phyloP scores from a whole-genome alignment of 1,140 invertebrate species.

The Venustaconcha ellipsiformis region DNA sequence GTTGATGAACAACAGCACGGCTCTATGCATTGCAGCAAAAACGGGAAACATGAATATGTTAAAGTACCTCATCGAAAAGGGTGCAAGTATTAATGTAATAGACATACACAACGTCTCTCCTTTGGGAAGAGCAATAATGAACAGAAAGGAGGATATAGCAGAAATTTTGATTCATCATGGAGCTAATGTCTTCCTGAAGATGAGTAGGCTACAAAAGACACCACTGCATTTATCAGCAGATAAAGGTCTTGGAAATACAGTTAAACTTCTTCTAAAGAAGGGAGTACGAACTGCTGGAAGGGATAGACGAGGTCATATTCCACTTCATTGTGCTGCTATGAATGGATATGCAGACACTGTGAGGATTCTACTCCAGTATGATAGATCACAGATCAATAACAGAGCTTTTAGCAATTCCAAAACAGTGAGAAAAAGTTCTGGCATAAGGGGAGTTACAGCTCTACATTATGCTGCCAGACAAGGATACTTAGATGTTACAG shows the following conservation, averaged over 20 bases:
- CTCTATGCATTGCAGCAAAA: no score
- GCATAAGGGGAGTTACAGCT: slow-evolving; percentile 15
- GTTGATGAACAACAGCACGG: no score
- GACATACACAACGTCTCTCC: no score
- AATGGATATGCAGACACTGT: slow-evolving; percentile 11
- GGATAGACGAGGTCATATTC: slow-evolving; percentile 23
- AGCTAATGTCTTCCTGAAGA: neutral
- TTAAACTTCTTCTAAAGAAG: slow-evolving; percentile 2
- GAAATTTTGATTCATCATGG: no score
- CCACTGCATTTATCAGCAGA: slow-evolving; percentile 12
- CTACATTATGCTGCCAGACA: slow-evolving; percentile 22
- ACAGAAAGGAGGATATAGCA: no score
- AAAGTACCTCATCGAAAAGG: no score
- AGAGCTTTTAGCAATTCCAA: slow-evolving; percentile 10
- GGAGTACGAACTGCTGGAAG: slow-evolving; percentile 1
- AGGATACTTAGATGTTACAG: slow-evolving; percentile 5
- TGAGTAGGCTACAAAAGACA: slow-evolving; percentile 1
- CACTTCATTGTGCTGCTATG: slow-evolving; percentile 22
- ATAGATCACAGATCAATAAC: slow-evolving; percentile 5
- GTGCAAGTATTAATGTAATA: no score
- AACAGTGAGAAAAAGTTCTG: neutral
- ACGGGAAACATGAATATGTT: no score
- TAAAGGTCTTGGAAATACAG: neutral
- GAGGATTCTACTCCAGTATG: neutral
- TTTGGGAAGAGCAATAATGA: no score